Percentiles rank a stretch among this genome's conserved stretches.
Evolutionary conservation across 2,113 vertebrate species (phyloP).

Genomic region (Nanorana parkeri): DNA sequence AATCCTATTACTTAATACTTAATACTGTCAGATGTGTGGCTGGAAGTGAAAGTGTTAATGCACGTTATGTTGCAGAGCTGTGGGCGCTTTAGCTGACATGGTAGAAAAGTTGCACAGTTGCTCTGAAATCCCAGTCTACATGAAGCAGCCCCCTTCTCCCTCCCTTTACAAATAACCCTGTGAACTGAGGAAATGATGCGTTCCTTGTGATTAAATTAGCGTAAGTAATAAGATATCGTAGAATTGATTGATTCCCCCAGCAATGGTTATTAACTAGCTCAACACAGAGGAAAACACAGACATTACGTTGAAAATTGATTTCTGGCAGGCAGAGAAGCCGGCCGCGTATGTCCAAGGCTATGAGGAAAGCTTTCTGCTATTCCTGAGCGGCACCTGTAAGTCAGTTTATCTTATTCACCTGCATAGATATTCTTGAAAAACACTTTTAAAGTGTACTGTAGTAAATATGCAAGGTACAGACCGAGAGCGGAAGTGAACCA

Average conservation of each 20-base stretch:
- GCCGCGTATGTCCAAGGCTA: background rate
- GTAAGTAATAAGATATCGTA: conserved; percentile 98
- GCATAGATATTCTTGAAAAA: background rate
- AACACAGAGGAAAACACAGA: conserved; percentile 84
- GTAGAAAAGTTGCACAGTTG: conserved; percentile 52
- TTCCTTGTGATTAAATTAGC: conserved; percentile 97
- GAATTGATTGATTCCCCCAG: conserved; percentile 94
- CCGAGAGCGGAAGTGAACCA: too few species aligned
- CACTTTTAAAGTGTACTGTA: too few species aligned
- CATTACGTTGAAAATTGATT: conserved; percentile 95
- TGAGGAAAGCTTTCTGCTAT: background rate
- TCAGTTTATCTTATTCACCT: background rate
- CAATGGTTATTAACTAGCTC: conserved; percentile 91
- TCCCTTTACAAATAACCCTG: conserved; percentile 67
- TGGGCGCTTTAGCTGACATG: conserved; percentile 49
- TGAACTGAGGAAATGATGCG: conserved; percentile 87
- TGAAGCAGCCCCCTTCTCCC: conserved; percentile 41
- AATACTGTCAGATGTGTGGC: background rate
- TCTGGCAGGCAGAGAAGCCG: conserved; percentile 61
- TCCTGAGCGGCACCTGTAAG: background rate
- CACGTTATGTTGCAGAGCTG: background rate
- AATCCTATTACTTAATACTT: too few species aligned
- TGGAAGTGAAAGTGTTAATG: conserved; percentile 33
- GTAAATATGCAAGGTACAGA: too few species aligned
- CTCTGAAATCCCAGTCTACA: conserved; percentile 53